Conservation (phyloP, 2,797 vertebrate species). For the Xenops minutus region DNA sequence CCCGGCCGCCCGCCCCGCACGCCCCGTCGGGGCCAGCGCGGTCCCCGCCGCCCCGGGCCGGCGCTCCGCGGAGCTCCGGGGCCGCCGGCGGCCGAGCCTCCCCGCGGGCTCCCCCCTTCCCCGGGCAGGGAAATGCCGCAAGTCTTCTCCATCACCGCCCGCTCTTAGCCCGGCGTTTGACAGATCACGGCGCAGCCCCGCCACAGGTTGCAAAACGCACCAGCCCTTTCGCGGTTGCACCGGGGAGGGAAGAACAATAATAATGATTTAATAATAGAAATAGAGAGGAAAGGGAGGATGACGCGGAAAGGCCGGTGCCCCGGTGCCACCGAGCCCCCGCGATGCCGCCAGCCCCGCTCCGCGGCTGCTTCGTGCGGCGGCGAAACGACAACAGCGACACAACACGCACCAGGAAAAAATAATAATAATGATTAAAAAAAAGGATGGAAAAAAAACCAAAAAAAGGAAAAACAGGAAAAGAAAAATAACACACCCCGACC, state of each 20-base stretch:
- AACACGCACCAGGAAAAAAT: not conserved
- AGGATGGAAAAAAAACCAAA: not conserved
- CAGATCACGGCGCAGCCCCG: conserved; percentile 47
- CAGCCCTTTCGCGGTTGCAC: conserved; percentile 49
- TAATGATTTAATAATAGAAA: not conserved
- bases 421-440: too few species aligned
- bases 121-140: conserved; percentile 13
- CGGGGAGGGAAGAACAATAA: not conserved
- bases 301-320: not conserved
- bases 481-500: not conserved
- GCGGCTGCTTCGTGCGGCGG: conserved; percentile 31
- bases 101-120: not conserved
- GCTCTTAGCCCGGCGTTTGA: conserved; percentile 40
- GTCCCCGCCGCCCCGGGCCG: not conserved
- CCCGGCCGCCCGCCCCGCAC: not conserved
- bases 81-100: not conserved
- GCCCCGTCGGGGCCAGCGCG: not conserved
- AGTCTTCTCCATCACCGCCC: conserved; percentile 41
- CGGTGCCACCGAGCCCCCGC: not conserved
- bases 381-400: conserved; percentile 23
- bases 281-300: not conserved
- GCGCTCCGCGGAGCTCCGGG: not conserved
- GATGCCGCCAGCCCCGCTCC: not conserved
- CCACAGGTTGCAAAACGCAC: conserved; percentile 74
- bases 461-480: accelerated